phyloP scores from a whole-genome alignment of 2,888 invertebrate species.

The Gryllus longicercus region DNA sequence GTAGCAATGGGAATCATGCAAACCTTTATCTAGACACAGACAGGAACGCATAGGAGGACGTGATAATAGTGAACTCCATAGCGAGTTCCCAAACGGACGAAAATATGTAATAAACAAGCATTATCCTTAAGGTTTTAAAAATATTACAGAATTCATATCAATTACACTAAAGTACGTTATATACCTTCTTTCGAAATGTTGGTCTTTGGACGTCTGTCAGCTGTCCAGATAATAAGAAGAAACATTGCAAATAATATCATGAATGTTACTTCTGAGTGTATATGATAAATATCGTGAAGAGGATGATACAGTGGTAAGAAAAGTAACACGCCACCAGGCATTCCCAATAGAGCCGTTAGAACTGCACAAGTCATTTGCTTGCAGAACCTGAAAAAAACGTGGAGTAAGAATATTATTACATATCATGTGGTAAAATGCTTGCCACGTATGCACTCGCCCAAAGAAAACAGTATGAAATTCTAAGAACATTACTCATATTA shows the following conservation, averaged over 20 bases:
- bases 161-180: no score
- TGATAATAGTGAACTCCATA: no score
- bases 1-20: no score
- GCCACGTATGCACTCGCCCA: no score
- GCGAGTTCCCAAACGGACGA: no score
- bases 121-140: no score
- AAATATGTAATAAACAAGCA: no score
- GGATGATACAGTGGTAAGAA: constrained; percentile 75
- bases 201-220: constrained; percentile 50
- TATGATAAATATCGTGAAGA: constrained; percentile 63
- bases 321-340: constrained; percentile 68
- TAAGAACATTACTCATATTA: no score
- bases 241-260: constrained; percentile 62
- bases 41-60: no score
- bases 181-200: not conserved
- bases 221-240: constrained; percentile 57
- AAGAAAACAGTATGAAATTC: no score
- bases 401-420: not conserved
- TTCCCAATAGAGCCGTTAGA: constrained; percentile 61
- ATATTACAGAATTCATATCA: no score
- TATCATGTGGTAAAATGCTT: not conserved
- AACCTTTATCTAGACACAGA: no score
- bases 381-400: constrained; percentile 48
- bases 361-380: constrained; percentile 56
- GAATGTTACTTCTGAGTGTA: constrained; percentile 71